phyloP scores from a whole-genome alignment of 2,113 vertebrate species.

The Dunckerocampus dactyliophorus region DNA sequence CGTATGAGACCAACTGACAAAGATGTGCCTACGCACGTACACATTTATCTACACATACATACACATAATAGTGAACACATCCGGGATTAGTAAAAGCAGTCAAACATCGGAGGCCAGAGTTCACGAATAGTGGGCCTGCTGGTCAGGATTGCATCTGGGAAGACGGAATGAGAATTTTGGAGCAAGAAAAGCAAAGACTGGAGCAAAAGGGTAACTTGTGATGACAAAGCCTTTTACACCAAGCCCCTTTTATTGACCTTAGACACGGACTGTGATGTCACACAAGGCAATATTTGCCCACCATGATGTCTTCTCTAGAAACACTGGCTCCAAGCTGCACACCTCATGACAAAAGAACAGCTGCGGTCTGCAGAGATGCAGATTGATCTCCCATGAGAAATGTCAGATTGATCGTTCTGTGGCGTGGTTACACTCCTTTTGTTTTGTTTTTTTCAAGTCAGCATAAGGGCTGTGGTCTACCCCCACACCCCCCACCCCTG shows the following conservation, averaged over 20 bases:
- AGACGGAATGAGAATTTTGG: constrained; percentile 13
- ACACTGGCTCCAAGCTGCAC: background rate
- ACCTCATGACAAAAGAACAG: background rate
- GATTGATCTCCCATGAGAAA: constrained; percentile 19
- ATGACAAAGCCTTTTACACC: no score
- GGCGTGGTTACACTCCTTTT: constrained; percentile 34
- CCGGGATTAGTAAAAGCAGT: constrained; percentile 46
- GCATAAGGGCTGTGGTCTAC: constrained; percentile 44
- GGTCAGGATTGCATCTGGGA: constrained; percentile 65
- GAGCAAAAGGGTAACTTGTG: background rate
- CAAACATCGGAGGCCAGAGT: constrained; percentile 16
- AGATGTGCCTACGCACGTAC: constrained; percentile 3
- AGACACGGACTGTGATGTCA: constrained; percentile 7
- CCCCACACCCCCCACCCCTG: no score
- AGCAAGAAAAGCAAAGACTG: constrained; percentile 8
- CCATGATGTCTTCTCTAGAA: constrained; percentile 7
- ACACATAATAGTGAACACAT: constrained; percentile 29
- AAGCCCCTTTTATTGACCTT: background rate
- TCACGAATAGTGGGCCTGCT: constrained; percentile 57
- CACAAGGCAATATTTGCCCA: constrained; percentile 4
- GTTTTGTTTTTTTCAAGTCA: constrained; percentile 37
- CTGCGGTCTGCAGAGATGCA: constrained; percentile 8
- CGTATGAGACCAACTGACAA: constrained; percentile 94
- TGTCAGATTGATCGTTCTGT: constrained; percentile 15
- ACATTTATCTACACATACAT: constrained; percentile 2